Base-by-base conservation (phyloP, 2,797 vertebrate genomes). In the Acipenser oxyrinchus region DNA sequence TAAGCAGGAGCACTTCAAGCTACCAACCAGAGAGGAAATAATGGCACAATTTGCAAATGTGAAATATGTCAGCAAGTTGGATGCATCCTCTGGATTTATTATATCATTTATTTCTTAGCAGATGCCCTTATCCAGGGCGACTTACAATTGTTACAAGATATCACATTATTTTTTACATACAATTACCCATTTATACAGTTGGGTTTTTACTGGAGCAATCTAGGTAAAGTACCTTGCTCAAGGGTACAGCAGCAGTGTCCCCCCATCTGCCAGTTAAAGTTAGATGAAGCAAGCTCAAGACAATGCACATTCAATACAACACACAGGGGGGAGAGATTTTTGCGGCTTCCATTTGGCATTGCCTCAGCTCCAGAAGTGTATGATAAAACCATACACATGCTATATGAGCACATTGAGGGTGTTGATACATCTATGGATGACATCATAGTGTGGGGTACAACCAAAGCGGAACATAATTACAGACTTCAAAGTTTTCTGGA, bases 271-370 rank as follows among this genome's bases (percentile, higher is more conserved):
- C 58, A 53, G 9, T 8, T 66, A 10, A 23, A 37, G 64, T 7
- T 70, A 1, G 59, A 66, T 23, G 18, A 62, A 10, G 18, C 62
- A 61, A 66, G 59, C 4, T 11, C 59, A 6, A 70, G 62, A n/a
- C 7, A 48, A 6, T 60, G 55, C 23, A 70, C 64, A 6, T 71
- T 71, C 8, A 65, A 68, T 12, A 68, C 37, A 6, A 61, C 62
- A 49, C 68, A 67, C 15, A 49, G 66, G 49, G 64, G 62, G 9
- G 49, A 58, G 48, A 59, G 61, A 37, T 67, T 70, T 49, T 7
- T 51, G 48, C 1, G 61, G n/a, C 53, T 70, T 9, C 66, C 55
- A 1, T 67, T 67, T 61, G 62, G 65, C 3, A 70, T 71, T 10
- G 61, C n/a, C 48, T 64, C 52, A 8, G 50, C 65, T 6, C 69